Conservation (phyloP, 2,888 invertebrate species). For the Horisme vitalbata region DNA sequence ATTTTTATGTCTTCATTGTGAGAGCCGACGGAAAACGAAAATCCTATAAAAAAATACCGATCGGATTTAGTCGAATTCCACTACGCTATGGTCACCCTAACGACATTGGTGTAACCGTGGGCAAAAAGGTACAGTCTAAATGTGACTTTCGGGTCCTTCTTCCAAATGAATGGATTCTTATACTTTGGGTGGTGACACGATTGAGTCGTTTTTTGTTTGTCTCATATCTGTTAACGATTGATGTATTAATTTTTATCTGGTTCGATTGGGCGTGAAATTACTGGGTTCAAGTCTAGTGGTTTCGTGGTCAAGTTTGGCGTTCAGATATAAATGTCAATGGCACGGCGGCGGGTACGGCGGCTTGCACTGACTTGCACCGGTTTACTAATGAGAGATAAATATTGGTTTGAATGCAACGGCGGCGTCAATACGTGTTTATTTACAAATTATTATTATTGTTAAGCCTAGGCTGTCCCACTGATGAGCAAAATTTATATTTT, state of each 20-base stretch:
- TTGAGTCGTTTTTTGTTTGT: constrained; percentile 59
- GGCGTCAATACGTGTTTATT: constrained; percentile 66
- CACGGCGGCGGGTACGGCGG: constrained; percentile 61
- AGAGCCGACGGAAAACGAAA: constrained; percentile 60
- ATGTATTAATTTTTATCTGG: constrained; percentile 77
- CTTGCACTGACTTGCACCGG: constrained; percentile 55
- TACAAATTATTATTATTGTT: constrained; percentile 13
- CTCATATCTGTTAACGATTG: constrained; percentile 49
- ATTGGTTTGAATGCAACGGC: too few relatives aligned
- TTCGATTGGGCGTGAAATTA: constrained; percentile 79
- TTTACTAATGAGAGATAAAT: constrained; percentile 76
- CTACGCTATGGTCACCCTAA: constrained; percentile 65
- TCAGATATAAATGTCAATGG: constrained; percentile 75
- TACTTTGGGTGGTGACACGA: constrained; percentile 38
- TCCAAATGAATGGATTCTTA: constrained; percentile 49
- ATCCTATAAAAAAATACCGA: constrained; percentile 53
- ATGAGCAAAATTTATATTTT: too few relatives aligned
- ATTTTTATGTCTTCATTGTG: constrained; percentile 82
- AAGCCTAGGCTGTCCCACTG: too few relatives aligned
- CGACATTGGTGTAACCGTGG: constrained; percentile 70
- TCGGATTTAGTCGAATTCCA: constrained; percentile 68
- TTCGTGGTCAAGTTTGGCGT: constrained; percentile 69
- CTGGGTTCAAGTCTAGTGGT: constrained; percentile 64
- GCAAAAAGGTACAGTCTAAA: constrained; percentile 68
- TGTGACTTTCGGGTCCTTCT: constrained; percentile 63